A percentile compares a stretch with the other conserved stretches of the same genome.
Conservation (phyloP, 2,888 invertebrate genomes). For the Syrphus vitripennis region DNA sequence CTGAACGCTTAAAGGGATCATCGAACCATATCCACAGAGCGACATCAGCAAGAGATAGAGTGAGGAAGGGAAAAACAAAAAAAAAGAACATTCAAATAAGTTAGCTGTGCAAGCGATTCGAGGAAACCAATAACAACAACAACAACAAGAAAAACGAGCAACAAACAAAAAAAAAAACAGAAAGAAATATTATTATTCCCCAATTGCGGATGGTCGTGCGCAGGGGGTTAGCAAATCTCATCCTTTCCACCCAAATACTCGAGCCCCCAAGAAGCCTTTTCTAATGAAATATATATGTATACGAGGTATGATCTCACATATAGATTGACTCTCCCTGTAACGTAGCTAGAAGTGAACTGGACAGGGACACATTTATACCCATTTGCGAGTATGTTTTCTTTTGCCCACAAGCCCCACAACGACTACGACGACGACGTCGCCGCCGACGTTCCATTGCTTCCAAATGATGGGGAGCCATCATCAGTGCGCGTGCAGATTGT, state of each 20-base stretch:
- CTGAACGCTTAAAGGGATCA: conserved; percentile 63
- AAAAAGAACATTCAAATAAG: conserved; percentile 48
- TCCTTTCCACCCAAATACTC: conserved; percentile 35
- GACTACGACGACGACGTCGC: too few species aligned
- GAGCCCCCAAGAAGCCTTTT: background rate
- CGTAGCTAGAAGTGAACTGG: background rate
- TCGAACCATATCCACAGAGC: conserved; percentile 62
- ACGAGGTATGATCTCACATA: conserved; percentile 39
- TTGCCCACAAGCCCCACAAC: too few species aligned
- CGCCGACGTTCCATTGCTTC: background rate
- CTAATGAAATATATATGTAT: conserved; percentile 60
- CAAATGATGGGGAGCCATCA: background rate
- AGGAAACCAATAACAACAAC: background rate
- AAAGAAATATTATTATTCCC: conserved; percentile 1
- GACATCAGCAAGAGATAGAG: background rate
- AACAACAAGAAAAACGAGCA: background rate
- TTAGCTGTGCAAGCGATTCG: conserved; percentile 43
- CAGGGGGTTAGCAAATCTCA: conserved; percentile 30
- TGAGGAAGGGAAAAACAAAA: conserved; percentile 10
- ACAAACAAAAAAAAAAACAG: background rate
- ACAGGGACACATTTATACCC: conserved; percentile 34
- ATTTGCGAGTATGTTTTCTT: conserved; percentile 26
- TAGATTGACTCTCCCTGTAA: conserved; percentile 21
- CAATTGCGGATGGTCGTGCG: conserved; percentile 22
- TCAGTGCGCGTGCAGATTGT: background rate